Base-by-base conservation (phyloP, 64 coral and sea anemone species). In the Trachythela sp. region DNA sequence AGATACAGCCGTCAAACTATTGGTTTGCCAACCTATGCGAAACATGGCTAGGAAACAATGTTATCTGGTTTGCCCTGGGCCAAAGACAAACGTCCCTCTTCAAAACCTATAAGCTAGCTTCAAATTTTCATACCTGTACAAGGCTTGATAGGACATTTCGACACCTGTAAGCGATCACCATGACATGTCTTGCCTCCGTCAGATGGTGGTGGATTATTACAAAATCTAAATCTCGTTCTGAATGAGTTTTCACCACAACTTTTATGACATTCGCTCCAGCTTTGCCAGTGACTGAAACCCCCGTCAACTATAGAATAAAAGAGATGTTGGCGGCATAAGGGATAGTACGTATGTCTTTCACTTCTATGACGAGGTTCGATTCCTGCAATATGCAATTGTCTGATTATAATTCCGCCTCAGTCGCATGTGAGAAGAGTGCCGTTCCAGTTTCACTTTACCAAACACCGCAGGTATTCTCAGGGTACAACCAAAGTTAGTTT, bases 261-360 rank as follows among this genome's bases (percentile, higher is more conserved):
- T 24, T 70, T 31, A 10, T 80, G 86, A 75, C 90, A 91, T 33
- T 20, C 31, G 18, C 84, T 86, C 90, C 90, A 91, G 0, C 51
- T 52, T 32, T 45, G 67, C 90, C 90, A 91, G 39, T 87, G 34
- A 54, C 84, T 86, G 84, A 86, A 91, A 38, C 42, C 32, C 8
- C 49, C 56, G 40, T 77, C 86, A 45, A 76, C 59, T 87, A 77
- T 68, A 14, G 18, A 6, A 68, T 14, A 31, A 68, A n/a, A 68
- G 20, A 68, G 9, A 54, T 22, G 22, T 22, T 9, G 9, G 22
- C 9, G 22, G 9, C 51, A 54, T 10, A 9, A 54, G 51, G 9
- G 51, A 54, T 54, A 10, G 51, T 10, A 9, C 9, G 51, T 22
- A 54, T 22, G 9, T 54, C 51, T 10, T 54, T 9, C 51, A 54